Conservation (phyloP, 53 echinoderm and acorn worm species). For the Astropecten irregularis region DNA sequence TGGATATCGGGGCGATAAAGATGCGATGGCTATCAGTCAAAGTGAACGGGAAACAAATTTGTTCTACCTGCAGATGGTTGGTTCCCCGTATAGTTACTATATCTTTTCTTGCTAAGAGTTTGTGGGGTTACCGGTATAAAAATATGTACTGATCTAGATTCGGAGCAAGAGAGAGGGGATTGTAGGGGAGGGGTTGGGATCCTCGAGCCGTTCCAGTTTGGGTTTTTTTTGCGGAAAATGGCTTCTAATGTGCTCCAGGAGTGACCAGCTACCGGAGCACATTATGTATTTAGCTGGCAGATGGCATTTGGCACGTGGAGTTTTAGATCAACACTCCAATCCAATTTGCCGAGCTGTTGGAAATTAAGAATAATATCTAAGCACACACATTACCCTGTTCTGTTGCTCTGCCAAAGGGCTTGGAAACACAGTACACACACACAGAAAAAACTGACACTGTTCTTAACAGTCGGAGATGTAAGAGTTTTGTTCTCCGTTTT, state of each 20-base stretch:
- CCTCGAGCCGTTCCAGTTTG: background rate
- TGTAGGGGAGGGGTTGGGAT: background rate
- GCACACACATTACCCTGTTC: slow-evolving; percentile 21
- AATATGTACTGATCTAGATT: slow-evolving; percentile 24
- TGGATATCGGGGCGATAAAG: slow-evolving; percentile 15
- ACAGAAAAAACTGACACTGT: slow-evolving; percentile 11
- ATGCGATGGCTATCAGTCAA: background rate
- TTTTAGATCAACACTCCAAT: slow-evolving; percentile 52
- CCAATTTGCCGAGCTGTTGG: slow-evolving; percentile 50
- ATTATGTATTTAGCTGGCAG: slow-evolving; percentile 57
- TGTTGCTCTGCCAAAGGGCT: slow-evolving; percentile 6
- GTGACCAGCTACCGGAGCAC: slow-evolving; percentile 23
- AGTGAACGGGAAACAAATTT: slow-evolving; percentile 33
- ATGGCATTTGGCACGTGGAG: slow-evolving; percentile 36
- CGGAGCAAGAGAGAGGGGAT: background rate
- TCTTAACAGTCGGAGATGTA: slow-evolving; percentile 3
- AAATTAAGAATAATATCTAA: slow-evolving; percentile 50
- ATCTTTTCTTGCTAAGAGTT: slow-evolving; percentile 1
- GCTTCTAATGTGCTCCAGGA: slow-evolving; percentile 8
- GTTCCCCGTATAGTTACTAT: background rate
- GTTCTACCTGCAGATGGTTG: slow-evolving; percentile 27
- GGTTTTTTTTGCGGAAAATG: background rate
- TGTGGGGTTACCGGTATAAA: background rate
- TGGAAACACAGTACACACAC: too few species aligned
- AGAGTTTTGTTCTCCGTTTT: background rate